A percentile compares a stretch with the other conserved stretches of the same genome.
These are phyloP conservation scores for Lepus americanus DNA, from an alignment of 2,113 vertebrate species.

Conservation along the genomic window DNA sequence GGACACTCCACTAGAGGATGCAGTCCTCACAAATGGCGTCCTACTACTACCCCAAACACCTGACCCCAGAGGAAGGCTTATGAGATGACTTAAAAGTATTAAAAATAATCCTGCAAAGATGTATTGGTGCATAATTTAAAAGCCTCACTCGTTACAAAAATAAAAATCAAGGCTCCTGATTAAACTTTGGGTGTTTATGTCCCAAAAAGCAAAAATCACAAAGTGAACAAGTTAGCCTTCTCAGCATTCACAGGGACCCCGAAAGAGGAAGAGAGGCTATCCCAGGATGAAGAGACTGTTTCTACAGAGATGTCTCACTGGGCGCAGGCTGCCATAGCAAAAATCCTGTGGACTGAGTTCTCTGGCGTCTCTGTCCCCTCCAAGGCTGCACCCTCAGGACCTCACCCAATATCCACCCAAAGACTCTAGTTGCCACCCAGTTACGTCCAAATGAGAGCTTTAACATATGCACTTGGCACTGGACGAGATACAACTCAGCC, in stretches of 20 bases:
- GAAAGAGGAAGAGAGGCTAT: background rate
- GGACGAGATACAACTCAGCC: background rate
- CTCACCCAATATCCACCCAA: background rate
- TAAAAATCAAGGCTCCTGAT: background rate
- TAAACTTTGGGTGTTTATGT: background rate
- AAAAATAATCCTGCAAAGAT: background rate
- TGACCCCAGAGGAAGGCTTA: background rate
- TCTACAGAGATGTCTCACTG: background rate
- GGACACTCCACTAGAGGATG: too few species aligned
- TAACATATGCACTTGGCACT: background rate
- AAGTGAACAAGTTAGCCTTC: background rate
- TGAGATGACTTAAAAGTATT: background rate
- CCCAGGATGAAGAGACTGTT: background rate
- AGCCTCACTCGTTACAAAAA: background rate
- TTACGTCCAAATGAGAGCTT: background rate
- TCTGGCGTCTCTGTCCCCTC: background rate
- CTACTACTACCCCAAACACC: too few species aligned
- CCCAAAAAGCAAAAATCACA: background rate
- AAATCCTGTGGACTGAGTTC: background rate
- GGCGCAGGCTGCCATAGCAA: background rate
- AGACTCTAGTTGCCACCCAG: background rate
- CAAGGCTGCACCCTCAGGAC: background rate
- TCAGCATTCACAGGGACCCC: background rate
- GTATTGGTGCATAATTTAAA: background rate
- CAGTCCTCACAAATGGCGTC: too few species aligned